Conservation (phyloP, 1,140 invertebrate species). For the Drosophila pachea region DNA sequence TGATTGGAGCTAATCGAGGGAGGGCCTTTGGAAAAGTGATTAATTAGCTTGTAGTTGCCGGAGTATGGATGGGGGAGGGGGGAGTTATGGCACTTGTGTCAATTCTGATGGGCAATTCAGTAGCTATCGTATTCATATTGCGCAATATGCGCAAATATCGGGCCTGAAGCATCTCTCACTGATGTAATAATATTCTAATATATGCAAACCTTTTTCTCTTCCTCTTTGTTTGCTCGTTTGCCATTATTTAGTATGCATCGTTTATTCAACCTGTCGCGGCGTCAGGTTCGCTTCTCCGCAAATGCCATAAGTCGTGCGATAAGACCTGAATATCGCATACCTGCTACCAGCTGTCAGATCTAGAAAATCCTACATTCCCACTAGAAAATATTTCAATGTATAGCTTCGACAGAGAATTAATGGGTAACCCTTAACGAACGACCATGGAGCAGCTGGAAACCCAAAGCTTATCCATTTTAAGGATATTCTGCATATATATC, state of each 20-base stretch:
- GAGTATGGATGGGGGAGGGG: too few species aligned
- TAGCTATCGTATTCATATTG: slow-evolving; percentile 18
- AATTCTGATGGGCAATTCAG: background rate
- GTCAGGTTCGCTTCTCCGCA: slow-evolving; percentile 29
- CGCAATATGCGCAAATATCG: slow-evolving; percentile 49
- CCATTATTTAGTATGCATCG: slow-evolving; percentile 39
- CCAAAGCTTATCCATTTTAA: too few species aligned
- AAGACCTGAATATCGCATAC: slow-evolving; percentile 11
- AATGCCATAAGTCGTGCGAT: slow-evolving; percentile 36
- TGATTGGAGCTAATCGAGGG: slow-evolving; percentile 7
- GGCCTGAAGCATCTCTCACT: slow-evolving; percentile 12
- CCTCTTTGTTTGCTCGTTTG: slow-evolving; percentile 19
- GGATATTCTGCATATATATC: too few species aligned
- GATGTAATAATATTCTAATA: slow-evolving; percentile 61
- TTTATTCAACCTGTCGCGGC: slow-evolving; percentile 2
- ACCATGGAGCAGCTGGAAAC: too few species aligned
- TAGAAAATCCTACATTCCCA: background rate
- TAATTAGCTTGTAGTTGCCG: too few species aligned
- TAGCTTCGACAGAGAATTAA: too few species aligned
- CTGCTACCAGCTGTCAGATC: background rate
- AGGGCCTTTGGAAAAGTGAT: too few species aligned
- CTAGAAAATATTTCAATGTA: too few species aligned
- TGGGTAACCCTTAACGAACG: too few species aligned
- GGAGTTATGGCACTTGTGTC: slow-evolving; percentile 1
- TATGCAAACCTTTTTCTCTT: slow-evolving; percentile 43